These are phyloP conservation scores for Camelus bactrianus DNA, from an alignment of 2,113 vertebrate species.

Conservation along the genomic window DNA sequence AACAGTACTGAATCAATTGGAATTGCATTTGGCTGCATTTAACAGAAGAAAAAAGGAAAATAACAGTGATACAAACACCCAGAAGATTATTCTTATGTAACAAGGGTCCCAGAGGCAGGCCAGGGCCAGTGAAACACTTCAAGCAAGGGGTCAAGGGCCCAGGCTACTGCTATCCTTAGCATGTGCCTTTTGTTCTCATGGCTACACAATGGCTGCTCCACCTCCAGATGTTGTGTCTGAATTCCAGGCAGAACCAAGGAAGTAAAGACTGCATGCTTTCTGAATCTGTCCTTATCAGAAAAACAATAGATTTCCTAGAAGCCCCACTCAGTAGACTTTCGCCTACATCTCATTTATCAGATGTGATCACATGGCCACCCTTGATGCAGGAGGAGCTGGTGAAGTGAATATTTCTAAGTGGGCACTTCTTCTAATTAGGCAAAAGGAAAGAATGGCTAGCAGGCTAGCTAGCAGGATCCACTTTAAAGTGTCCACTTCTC, in stretches of 20 bases:
- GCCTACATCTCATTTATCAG: neutral
- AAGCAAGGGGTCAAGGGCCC: neutral
- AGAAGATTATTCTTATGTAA: neutral
- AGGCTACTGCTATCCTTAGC: neutral
- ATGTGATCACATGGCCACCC: neutral
- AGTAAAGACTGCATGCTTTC: neutral
- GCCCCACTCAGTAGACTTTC: neutral
- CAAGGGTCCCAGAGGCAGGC: neutral
- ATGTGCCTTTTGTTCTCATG: neutral
- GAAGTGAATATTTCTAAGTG: neutral
- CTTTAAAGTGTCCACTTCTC: neutral
- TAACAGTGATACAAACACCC: neutral
- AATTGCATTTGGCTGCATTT: neutral
- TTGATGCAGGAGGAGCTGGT: slow-evolving; percentile 32
- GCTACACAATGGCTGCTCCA: neutral
- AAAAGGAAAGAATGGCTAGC: neutral
- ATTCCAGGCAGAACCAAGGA: slow-evolving; percentile 11
- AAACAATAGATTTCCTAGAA: slow-evolving; percentile 13
- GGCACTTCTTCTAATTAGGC: neutral
- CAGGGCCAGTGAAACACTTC: neutral
- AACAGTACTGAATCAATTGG: neutral
- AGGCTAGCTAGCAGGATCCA: neutral
- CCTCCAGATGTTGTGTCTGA: neutral
- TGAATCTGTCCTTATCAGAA: neutral
- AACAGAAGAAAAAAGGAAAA: neutral